Percentiles rank a stretch among this genome's conserved stretches.
Conservation (phyloP, 2,797 vertebrate genomes). For the Danionella dracula region DNA sequence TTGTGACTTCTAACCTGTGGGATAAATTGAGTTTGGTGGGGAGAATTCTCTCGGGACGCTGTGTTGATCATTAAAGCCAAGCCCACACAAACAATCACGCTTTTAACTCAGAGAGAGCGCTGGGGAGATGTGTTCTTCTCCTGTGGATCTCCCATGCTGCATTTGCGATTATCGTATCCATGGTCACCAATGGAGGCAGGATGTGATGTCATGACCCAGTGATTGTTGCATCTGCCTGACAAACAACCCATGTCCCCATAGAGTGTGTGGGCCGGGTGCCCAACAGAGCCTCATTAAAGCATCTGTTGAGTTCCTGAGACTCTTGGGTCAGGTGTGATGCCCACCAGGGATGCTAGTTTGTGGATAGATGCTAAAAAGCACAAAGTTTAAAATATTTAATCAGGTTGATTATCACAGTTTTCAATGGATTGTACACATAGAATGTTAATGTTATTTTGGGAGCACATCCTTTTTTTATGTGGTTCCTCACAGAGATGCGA, state of each 20-base stretch:
- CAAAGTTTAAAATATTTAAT: background rate
- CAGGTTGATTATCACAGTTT: no score
- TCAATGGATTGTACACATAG: no score
- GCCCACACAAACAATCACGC: constrained; percentile 20
- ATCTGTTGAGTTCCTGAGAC: constrained; percentile 21
- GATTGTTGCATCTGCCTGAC: constrained; percentile 49
- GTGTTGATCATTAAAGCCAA: constrained; percentile 24
- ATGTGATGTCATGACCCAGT: constrained; percentile 60
- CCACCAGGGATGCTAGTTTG: background rate
- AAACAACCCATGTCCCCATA: constrained; percentile 11
- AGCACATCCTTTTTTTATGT: no score
- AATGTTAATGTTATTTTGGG: no score
- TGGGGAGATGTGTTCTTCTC: background rate
- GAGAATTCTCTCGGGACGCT: background rate
- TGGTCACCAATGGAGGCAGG: constrained; percentile 64
- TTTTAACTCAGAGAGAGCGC: constrained; percentile 22
- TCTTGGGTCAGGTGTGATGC: background rate
- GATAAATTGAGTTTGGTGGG: background rate
- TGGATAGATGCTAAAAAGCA: background rate
- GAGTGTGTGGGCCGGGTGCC: background rate
- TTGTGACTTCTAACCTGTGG: background rate
- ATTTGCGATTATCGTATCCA: constrained; percentile 67
- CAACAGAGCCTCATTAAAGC: constrained; percentile 41
- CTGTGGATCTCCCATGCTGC: constrained; percentile 29
- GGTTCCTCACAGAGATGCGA: no score